These are phyloP conservation scores for Channallabes apus DNA, from an alignment of 2,797 vertebrate genomes.

Conservation along the genomic window DNA sequence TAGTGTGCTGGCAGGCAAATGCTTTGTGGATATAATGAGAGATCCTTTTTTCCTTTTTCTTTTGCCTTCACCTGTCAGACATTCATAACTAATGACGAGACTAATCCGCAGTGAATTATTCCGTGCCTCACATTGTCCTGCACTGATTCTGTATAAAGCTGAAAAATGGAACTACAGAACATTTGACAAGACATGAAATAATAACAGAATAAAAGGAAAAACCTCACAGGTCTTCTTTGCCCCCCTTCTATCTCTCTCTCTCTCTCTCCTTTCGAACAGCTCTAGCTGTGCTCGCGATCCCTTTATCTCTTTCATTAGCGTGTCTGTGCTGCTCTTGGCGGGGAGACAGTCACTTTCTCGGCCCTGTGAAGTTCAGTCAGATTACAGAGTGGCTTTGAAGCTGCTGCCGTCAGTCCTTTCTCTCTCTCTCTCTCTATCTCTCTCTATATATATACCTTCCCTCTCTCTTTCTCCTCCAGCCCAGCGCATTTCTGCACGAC, in stretches of 20 bases:
- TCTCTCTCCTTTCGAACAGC: conserved; percentile 63
- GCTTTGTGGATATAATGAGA: conserved; percentile 39
- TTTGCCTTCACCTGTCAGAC: conserved; percentile 37
- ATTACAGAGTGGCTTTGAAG: conserved; percentile 99
- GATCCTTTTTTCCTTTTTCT: conserved; percentile 14
- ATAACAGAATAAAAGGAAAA: conserved; percentile 80
- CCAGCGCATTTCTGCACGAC: conserved; percentile 90
- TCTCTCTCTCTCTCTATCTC: neutral
- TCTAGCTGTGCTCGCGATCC: conserved; percentile 85
- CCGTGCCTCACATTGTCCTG: conserved; percentile 19
- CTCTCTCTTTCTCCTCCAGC: conserved; percentile 72
- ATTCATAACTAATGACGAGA: conserved; percentile 30
- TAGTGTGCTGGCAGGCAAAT: conserved; percentile 14
- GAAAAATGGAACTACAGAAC: conserved; percentile 52
- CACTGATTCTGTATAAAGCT: conserved; percentile 46
- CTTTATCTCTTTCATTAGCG: conserved; percentile 99
- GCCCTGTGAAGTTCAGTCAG: conserved; percentile 96
- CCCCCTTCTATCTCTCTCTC: conserved; percentile 28
- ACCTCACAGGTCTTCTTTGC: conserved; percentile 77
- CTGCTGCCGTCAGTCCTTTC: conserved; percentile 65
- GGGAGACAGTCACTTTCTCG: conserved; percentile 95
- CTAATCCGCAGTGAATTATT: conserved; percentile 36
- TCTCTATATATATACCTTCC: neutral
- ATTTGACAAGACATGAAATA: conserved; percentile 67
- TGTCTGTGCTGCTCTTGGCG: conserved; percentile 89